Conservation (phyloP, 2,113 vertebrate species). For the Leucoraja erinaceus region DNA sequence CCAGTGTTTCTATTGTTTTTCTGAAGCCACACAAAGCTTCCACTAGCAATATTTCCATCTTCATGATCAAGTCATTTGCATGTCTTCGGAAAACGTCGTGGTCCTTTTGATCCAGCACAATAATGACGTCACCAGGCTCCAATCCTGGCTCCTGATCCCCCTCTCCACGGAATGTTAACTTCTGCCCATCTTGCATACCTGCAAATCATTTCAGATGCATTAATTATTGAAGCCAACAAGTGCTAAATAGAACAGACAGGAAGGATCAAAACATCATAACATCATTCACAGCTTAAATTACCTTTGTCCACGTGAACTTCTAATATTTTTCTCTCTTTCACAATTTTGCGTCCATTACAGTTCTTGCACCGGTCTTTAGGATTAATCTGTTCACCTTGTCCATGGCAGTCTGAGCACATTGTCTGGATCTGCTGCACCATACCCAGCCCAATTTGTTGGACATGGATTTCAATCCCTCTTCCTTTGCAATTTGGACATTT, state of each 20-base stretch:
- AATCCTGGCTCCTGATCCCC: conserved; percentile 93
- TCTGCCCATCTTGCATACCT: conserved; percentile 97
- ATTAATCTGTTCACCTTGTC: conserved; percentile 83
- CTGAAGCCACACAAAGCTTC: conserved; percentile 90
- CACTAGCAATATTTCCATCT: conserved; percentile 78
- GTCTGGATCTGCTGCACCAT: conserved; percentile 96
- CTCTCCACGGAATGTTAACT: conserved; percentile 85
- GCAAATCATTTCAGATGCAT: background rate
- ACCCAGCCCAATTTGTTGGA: conserved; percentile 90
- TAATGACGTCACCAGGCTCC: conserved; percentile 87
- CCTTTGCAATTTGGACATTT: conserved; percentile 88
- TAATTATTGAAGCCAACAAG: background rate
- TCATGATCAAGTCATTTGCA: conserved; percentile 74
- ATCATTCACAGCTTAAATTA: conserved; percentile 46
- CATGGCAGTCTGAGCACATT: conserved; percentile 85
- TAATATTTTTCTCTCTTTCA: conserved; percentile 86
- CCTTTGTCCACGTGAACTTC: conserved; percentile 95
- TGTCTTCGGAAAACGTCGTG: conserved; percentile 75
- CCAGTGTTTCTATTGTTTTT: conserved; percentile 74
- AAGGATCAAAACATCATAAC: background rate
- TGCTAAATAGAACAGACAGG: background rate
- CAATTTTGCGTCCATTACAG: conserved; percentile 83
- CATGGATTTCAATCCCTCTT: conserved; percentile 76
- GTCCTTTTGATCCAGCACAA: conserved; percentile 86
- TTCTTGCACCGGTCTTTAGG: conserved; percentile 83